Percentiles rank a stretch among this genome's conserved stretches.
phyloP scores from a whole-genome alignment of 1,140 invertebrate genomes.

The Microplitis demolitor region DNA sequence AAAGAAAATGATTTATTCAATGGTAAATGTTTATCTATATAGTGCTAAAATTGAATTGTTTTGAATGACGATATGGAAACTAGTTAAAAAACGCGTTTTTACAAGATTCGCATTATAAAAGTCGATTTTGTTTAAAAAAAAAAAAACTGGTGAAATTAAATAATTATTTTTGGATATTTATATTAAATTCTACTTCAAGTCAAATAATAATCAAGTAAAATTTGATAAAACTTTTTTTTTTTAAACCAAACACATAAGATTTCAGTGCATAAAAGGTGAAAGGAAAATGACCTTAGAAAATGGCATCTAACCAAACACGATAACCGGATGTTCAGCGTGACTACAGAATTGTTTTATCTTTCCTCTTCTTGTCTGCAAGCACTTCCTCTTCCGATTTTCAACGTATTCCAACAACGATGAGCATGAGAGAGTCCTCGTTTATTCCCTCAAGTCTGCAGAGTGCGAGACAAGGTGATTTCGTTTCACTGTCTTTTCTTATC shows the following conservation, averaged over 20 bases:
- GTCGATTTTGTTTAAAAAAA: too few species aligned
- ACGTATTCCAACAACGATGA: not conserved
- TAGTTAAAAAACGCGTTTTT: too few species aligned
- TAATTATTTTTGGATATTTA: too few species aligned
- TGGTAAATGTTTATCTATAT: too few species aligned
- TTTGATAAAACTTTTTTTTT: conserved; percentile 13
- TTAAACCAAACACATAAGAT: conserved; percentile 3
- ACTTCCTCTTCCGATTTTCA: not conserved
- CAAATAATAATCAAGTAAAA: not conserved
- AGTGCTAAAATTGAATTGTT: too few species aligned
- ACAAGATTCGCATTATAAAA: too few species aligned
- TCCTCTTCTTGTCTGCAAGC: not conserved
- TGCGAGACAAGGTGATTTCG: conserved; percentile 25
- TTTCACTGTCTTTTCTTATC: conserved; percentile 18
- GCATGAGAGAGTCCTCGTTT: not conserved
- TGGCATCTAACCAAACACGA: conserved; percentile 25
- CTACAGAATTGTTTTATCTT: conserved; percentile 29
- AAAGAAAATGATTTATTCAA: too few species aligned
- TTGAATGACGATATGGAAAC: too few species aligned
- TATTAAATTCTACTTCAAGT: not conserved
- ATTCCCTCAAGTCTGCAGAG: not conserved
- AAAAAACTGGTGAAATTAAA: too few species aligned
- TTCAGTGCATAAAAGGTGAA: not conserved
- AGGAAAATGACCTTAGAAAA: conserved; percentile 11
- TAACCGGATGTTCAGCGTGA: conserved; percentile 20